Evolutionary conservation across 1,140 invertebrate genomes (phyloP).

Genomic region (Meloidogyne floridensis): DNA sequence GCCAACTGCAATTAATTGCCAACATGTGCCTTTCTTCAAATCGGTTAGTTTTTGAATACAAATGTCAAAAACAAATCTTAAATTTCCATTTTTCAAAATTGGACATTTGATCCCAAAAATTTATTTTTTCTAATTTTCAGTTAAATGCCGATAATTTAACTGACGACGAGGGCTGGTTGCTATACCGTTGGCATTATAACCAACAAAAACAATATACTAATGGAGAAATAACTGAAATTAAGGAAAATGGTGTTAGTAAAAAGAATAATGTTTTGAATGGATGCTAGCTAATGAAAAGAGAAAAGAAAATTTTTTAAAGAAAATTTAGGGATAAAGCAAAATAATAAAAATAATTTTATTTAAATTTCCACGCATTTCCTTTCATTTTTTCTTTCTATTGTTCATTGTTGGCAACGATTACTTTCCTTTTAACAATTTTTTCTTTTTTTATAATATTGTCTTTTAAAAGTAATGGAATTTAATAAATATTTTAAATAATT

Average conservation of each 20-base stretch:
- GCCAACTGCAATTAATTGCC: neutral
- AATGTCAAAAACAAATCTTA: neutral
- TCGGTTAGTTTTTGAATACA: neutral
- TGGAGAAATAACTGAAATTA: neutral
- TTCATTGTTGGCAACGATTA: neutral
- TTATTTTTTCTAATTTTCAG: neutral
- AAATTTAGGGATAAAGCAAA: neutral
- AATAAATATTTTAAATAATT: neutral
- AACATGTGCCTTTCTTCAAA: neutral
- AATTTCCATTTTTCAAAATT: no score
- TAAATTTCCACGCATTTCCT: neutral
- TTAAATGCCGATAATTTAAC: constrained; percentile 21
- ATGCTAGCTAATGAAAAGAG: neutral
- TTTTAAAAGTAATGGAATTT: neutral
- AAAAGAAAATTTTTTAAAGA: neutral
- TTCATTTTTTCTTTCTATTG: neutral
- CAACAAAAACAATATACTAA: neutral
- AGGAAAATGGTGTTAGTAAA: neutral
- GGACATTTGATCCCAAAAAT: no score
- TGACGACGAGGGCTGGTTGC: constrained; percentile 6
- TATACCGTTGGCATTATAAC: constrained; percentile 10
- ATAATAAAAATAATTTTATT: neutral
- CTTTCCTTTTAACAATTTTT: neutral
- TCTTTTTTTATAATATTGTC: neutral
- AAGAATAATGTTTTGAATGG: neutral